Conservation (phyloP, 2,797 vertebrate species). For the Gorsachius magnificus region DNA sequence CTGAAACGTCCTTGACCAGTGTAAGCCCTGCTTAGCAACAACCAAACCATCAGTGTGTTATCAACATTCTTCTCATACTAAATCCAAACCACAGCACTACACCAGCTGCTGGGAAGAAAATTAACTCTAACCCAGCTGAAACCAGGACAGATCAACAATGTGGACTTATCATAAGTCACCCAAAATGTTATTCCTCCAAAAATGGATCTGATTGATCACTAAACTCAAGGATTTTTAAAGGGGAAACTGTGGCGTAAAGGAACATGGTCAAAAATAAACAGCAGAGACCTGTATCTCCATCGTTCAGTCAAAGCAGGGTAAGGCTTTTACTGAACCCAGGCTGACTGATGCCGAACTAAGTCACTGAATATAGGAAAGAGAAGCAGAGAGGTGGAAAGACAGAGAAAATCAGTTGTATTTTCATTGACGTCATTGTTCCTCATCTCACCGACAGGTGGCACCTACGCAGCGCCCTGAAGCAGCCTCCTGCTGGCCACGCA, state of each 20-base stretch:
- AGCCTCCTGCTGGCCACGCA: not conserved
- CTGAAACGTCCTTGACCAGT: too few relatives aligned
- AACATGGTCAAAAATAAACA: not conserved
- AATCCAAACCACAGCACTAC: too few relatives aligned
- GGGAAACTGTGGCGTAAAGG: not conserved
- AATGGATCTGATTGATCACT: not conserved
- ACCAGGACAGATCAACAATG: not conserved
- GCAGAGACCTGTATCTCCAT: not conserved
- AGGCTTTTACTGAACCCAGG: not conserved
- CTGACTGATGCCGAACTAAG: not conserved
- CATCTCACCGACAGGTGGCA: conserved; percentile 34
- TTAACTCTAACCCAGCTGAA: too few relatives aligned
- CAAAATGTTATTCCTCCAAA: not conserved
- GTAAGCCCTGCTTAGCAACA: too few relatives aligned
- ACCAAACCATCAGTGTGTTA: too few relatives aligned
- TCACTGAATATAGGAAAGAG: not conserved
- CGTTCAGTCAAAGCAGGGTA: not conserved
- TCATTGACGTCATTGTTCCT: not conserved
- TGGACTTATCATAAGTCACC: not conserved
- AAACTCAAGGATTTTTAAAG: not conserved
- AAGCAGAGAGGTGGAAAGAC: not conserved
- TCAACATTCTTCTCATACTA: too few relatives aligned
- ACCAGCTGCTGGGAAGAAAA: too few relatives aligned
- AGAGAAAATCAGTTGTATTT: not conserved
- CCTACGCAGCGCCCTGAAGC: not conserved